Base-by-base conservation (phyloP, 1,140 invertebrate species). In the Hypsibius dujardini region DNA sequence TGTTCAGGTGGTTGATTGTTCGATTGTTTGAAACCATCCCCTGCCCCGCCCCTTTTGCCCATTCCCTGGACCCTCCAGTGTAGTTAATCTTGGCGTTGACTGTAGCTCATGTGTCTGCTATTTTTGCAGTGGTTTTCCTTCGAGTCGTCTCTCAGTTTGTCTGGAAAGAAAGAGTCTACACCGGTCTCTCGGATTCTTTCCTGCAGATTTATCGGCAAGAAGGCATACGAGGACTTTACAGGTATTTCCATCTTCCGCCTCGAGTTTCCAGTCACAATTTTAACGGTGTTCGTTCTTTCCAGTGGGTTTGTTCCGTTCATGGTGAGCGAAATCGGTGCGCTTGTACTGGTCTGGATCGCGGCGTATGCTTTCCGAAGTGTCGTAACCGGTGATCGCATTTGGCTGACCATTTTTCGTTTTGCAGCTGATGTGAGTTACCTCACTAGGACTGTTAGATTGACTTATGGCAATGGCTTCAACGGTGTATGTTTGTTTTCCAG, bases 141-240 rank as follows among this genome's bases (percentile, higher is more conserved):
- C 62, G 62, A 7, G 45, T 42, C 12, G 62, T 42, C 12, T 12
- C 62, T 7, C 62, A 67, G 62, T 67, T 67, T 42, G 45, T 67
- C 7, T 67, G 62, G 62, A 67, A 67, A 42, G 62, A 67, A 67
- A 42, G 42, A 67, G 42, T 67, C 45, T 67, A 67, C 62, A 12
- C 12, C 62, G 62, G 62, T 7, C 7, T 67, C 3, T 67, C 45
- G 12, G 62, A 45, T 15, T 67, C 62, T 7, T 67, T 67, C 42
- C 3, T 15, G 12, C 12, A 67, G 42, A 67, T 67, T 42, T 67
- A 67, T 42, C 62, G 42, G 42, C 12, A 67, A 42, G 62, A 67
- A 67, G 62, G 62, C 62, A 7, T 67, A 7, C 12, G 62, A 15
- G 62, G 62, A 12, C 45, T 67, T 67, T 67, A 67, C 45, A 42